phyloP scores from a whole-genome alignment of 2,888 invertebrate species.

The Parasteatoda lunata region DNA sequence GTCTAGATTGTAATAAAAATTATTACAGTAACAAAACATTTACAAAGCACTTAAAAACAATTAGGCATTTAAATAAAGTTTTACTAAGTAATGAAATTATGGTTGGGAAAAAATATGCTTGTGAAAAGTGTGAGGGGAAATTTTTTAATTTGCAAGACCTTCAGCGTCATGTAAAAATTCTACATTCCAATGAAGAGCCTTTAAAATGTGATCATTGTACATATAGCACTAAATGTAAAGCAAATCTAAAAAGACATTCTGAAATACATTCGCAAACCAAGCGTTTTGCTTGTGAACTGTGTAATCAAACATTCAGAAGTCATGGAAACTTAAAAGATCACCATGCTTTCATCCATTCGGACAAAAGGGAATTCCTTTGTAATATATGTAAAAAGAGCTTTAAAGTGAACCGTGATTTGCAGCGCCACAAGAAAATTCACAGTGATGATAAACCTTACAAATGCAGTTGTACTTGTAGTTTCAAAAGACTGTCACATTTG shows the following conservation, averaged over 20 bases:
- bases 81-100: constrained; percentile 67
- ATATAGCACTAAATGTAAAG: constrained; percentile 73
- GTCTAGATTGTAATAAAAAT: constrained; percentile 71
- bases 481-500: constrained; percentile 66
- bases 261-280: constrained; percentile 73
- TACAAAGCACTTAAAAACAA: constrained; percentile 72
- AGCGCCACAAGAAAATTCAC: constrained; percentile 62
- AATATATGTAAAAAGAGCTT: constrained; percentile 72
- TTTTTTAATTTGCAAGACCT: constrained; percentile 72
- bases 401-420: constrained; percentile 58
- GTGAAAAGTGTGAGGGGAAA: constrained; percentile 72
- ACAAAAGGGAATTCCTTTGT: constrained; percentile 72
- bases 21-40: constrained; percentile 71
- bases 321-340: constrained; percentile 74
- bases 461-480: constrained; percentile 58
- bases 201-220: constrained; percentile 73
- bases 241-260: constrained; percentile 74
- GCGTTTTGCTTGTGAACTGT: constrained; percentile 74
- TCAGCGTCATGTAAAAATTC: constrained; percentile 72
- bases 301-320: constrained; percentile 74
- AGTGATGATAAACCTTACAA: constrained; percentile 61
- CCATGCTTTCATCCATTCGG: constrained; percentile 74
- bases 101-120: constrained; percentile 70
- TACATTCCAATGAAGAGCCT: constrained; percentile 72
- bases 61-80: constrained; percentile 71